Base-by-base conservation (phyloP, 2,797 vertebrate genomes). In the Thaleichthys pacificus region DNA sequence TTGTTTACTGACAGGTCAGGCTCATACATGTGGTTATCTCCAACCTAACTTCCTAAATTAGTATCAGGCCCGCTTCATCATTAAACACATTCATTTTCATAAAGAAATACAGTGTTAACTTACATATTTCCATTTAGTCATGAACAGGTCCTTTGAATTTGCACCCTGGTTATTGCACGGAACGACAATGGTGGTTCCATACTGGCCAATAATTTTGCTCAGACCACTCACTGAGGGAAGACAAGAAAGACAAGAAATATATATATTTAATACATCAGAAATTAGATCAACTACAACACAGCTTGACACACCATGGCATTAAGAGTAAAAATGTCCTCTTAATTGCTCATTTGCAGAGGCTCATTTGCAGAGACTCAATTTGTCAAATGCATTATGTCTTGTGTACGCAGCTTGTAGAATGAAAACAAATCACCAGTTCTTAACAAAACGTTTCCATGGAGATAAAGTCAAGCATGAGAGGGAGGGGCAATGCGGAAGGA, bases 91-190 rank as follows among this genome's bases (percentile, higher is more conserved):
- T 0, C 2, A 47, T 56, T 19, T 14, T 8, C 4, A 42, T 8
- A 3, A 19, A 30, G 9, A 64, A 54, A 19, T 49, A 56, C 24
- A 30, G 57, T 60, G 89, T 49, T 9, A 54, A 86, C 93, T 91
- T 92, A 94, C 93, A 75, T 91, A 93, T 94, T 93, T 94, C 93
- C 93, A 94, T 89, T 93, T 92, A 51, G 73, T 83, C 0, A 93
- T 69, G 0, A 69, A 0, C 47, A 80, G 12, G 0, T 87, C 68
- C 24, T 86, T 74, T 2, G 62, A 38, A 15, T 81, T 77, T 14
- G 79, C 0, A 8, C 3, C 63, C 78, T 57, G 84, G 11, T 60
- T 80, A 73, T 86, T 84, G 87, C 93, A 94, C 3, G 91, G 93
- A 74, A 94, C 87, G 79, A 86, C 85, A 0, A 93, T 69, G 0